Base-by-base conservation (phyloP, 2,113 vertebrate species). In the Strix aluco region DNA sequence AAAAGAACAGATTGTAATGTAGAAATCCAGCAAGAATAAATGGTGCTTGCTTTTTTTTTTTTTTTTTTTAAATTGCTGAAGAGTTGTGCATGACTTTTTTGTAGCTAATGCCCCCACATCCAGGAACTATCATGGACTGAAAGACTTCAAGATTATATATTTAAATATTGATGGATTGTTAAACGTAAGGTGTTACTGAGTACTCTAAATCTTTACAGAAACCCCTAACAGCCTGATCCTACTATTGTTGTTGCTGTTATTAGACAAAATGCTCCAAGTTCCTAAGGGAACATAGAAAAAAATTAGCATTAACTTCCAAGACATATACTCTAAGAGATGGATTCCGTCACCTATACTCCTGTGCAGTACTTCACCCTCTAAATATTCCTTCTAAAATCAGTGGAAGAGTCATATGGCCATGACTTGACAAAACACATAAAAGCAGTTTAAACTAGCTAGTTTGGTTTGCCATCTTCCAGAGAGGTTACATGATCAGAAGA, bases 21-120 rank as follows among this genome's bases (percentile, higher is more conserved):
- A 95, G 90, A 90, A 96, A 96, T 86, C 15, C 75, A 86, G 27
- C 49, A 94, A 59, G 80, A 86, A 21, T 74, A 78, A 92, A 67
- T 59, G 7, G 20, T 42, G 6, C 4, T 49, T 38, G 38, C 9
- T 46, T 27, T 77, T 59, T 11, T 26, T 27, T 59, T 11, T 26
- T 27, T 66, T 74, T 79, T 46, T 91, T 70, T 51, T 21, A 9
- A 86, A 79, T 75, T 82, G 34, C 36, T 93, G 51, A 81, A 62
- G 19, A 59, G 8, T 40, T 88, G 58, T 67, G 10, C n/a, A 17
- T 67, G 15, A 69, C 6, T 44, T 92, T 46, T 91, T 93, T 70
- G 29, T 81, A 79, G 46, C 38, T 81, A 88, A 83, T 46, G 46
- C 3, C 30, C 30, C n/a, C 67, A 59, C 1, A 7, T 55, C 16